Evolutionary conservation across 2,113 vertebrate species (phyloP).

Genomic region (Corythornis madagascariensis): DNA sequence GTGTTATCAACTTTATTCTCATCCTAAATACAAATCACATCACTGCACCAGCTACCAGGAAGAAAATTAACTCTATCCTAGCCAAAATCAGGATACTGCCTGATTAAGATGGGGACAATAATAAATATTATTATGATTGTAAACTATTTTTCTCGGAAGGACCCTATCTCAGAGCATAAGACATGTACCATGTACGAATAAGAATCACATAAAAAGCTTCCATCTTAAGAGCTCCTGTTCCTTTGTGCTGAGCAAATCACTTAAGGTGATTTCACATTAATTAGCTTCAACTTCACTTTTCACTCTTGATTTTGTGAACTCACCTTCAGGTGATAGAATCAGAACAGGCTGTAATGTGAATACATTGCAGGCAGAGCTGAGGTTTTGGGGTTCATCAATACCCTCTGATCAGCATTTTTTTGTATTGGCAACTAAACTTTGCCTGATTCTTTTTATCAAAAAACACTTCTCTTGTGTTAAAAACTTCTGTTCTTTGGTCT

Average conservation of each 20-base stretch:
- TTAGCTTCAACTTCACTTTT: not conserved
- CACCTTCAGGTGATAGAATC: not conserved
- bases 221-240: not conserved
- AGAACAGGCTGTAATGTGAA: not conserved
- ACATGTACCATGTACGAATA: not conserved
- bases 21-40: not conserved
- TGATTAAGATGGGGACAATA: not conserved
- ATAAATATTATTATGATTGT: conserved; percentile 13
- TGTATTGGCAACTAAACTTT: not conserved
- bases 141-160: not conserved
- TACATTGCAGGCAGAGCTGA: not conserved
- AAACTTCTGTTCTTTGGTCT: not conserved
- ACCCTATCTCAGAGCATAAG: not conserved
- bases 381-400: not conserved
- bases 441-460: not conserved
- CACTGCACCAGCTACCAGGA: not conserved
- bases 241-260: not conserved
- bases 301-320: not conserved
- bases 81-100: not conserved
- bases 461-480: not conserved
- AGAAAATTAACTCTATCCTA: not conserved
- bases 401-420: not conserved
- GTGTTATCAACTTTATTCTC: not conserved
- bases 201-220: not conserved
- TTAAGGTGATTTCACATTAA: not conserved